phyloP scores from a whole-genome alignment of 1,140 invertebrate species.

The Diabrotica undecimpunctata region DNA sequence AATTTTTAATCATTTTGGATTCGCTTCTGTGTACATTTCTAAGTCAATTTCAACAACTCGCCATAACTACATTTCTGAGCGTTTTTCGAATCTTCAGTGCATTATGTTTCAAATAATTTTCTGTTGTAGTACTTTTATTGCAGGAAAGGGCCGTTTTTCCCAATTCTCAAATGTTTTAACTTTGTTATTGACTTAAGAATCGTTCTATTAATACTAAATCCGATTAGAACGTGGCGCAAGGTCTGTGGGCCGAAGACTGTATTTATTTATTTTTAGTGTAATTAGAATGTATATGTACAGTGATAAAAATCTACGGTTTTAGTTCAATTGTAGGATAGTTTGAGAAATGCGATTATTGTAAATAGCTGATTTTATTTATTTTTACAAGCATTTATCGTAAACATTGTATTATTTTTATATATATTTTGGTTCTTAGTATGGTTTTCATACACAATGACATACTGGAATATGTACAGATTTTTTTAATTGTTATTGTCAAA shows the following conservation, averaged over 20 bases:
- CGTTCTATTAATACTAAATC: no score
- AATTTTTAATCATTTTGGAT: no score
- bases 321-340: conserved; percentile 18
- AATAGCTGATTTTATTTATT: conserved; percentile 23
- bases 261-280: conserved; percentile 8
- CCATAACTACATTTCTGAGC: no score
- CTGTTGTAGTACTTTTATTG: background rate
- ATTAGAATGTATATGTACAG: background rate
- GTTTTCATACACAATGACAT: conserved; percentile 13
- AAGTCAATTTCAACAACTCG: no score
- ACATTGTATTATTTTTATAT: conserved; percentile 24
- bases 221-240: background rate
- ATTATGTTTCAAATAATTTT: background rate
- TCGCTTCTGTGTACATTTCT: no score
- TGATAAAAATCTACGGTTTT: conserved; percentile 16
- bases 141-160: no score
- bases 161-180: no score
- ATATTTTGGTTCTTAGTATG: conserved; percentile 12
- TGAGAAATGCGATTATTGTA: conserved; percentile 10
- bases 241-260: conserved; percentile 9
- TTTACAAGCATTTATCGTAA: conserved; percentile 24
- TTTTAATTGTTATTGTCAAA: no score
- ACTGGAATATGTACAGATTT: conserved; percentile 9
- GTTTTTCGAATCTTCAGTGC: no score
- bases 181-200: no score